Conservation (phyloP, 2,797 vertebrate genomes). For the Tadarida brasiliensis region DNA sequence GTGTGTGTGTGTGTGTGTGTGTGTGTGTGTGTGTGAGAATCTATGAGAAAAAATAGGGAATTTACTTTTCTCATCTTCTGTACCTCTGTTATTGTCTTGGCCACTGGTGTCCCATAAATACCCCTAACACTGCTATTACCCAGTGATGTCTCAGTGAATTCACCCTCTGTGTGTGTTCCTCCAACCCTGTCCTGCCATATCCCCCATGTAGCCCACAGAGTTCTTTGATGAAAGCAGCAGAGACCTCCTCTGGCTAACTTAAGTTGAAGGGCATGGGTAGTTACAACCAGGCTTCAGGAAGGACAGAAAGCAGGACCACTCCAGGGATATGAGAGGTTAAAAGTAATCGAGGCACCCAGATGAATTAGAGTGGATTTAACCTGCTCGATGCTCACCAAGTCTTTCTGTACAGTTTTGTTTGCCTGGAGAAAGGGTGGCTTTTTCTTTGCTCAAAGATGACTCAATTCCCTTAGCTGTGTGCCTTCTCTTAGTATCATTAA, state of each 20-base stretch:
- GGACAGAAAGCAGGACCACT: background rate
- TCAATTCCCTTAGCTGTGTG: background rate
- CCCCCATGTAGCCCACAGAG: background rate
- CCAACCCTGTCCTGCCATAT: background rate
- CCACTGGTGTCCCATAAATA: background rate
- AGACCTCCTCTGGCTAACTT: background rate
- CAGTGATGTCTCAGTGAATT: background rate
- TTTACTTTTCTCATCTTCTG: background rate
- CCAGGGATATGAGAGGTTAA: background rate
- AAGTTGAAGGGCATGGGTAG: background rate
- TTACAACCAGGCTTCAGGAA: background rate
- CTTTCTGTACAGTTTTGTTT: slow-evolving; percentile 20
- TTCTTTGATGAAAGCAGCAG: slow-evolving; percentile 20
- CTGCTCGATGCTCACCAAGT: background rate
- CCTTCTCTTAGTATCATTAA: slow-evolving; percentile 48
- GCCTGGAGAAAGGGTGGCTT: background rate
- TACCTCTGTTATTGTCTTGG: background rate
- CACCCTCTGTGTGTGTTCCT: too few relatives aligned
- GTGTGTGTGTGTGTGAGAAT: background rate
- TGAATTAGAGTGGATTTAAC: background rate
- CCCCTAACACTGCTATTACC: background rate
- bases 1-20: background rate
- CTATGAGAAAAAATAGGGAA: background rate
- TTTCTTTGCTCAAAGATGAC: slow-evolving; percentile 49
- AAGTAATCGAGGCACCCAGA: background rate